Base-by-base conservation (phyloP, 37 sponge, comb jelly and placozoan genomes). In the Tethya wilhelma region DNA sequence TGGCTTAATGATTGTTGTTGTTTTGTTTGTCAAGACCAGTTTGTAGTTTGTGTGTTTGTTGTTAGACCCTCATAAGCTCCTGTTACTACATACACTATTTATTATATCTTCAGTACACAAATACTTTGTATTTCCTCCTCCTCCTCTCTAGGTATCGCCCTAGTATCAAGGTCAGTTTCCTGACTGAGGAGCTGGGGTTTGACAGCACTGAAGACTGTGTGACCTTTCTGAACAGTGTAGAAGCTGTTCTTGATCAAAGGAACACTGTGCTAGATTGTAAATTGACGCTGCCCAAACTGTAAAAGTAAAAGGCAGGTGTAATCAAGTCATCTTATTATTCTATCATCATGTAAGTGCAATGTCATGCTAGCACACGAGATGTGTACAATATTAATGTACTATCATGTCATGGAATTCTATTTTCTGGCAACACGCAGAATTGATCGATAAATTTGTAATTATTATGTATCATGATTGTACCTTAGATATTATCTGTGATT, bases 71-170 rank as follows among this genome's bases (percentile, higher is more conserved):
- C n/a, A n/a, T n/a, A n/a, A n/a, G n/a, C n/a, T n/a, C n/a, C n/a
- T n/a, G n/a, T n/a, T n/a, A n/a, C n/a, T n/a, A n/a, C n/a, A n/a
- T n/a, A n/a, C n/a, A n/a, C n/a, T n/a, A n/a, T n/a, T n/a, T n/a
- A n/a, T n/a, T n/a, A n/a, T n/a, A n/a, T n/a, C n/a, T n/a, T 49
- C 17, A 49, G 17, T 17, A 20, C 55, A 49, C 11, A 49, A 49
- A 20, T 49, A 49, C 7, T 59, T 30, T 59, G 29, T 25, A 59
- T 29, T 30, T 59, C 20, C 62, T 59, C 23, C 62, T 59, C 4
- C 62, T 29, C 23, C 29, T 19, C 0, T 41, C 6, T 69, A 93
- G 93, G 53, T 93, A 82, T 56, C 90, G 95, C 1, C 95, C 95
- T 11, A 76, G 79, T 20, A 62, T 95, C 23, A 53, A 75, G 0